These are phyloP conservation scores for Diploscapter pachys DNA, from an alignment of 1,140 invertebrate genomes.

Conservation along the genomic window DNA sequence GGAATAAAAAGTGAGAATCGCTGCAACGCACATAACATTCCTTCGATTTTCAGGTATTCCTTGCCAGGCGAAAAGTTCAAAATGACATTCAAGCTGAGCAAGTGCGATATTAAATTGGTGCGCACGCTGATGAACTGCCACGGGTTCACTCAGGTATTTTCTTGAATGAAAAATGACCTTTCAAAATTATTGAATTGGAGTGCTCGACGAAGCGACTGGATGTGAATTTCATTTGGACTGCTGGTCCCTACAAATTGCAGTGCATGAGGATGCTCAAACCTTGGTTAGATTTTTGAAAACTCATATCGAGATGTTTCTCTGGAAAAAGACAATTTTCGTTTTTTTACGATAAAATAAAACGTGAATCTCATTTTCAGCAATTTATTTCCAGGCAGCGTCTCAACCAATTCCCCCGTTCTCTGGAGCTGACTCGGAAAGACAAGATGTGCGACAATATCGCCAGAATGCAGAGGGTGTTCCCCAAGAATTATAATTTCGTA, in stretches of 20 bases:
- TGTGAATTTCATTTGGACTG: slow-evolving; percentile 32
- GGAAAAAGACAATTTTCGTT: neutral
- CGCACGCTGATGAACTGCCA: slow-evolving; percentile 32
- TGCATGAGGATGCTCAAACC: slow-evolving; percentile 18
- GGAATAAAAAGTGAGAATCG: no score
- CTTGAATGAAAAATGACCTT: slow-evolving; percentile 1
- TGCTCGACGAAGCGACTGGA: slow-evolving; percentile 12
- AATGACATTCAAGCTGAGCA: slow-evolving; percentile 24
- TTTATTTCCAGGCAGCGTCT: slow-evolving; percentile 27
- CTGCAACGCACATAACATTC: no score
- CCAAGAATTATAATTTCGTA: slow-evolving; percentile 27
- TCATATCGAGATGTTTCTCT: slow-evolving; percentile 6
- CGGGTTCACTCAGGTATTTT: slow-evolving; percentile 24
- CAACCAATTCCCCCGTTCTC: slow-evolving; percentile 35
- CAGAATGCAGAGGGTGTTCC: slow-evolving; percentile 25
- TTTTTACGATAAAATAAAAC: neutral
- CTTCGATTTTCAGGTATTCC: no score
- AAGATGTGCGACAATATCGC: slow-evolving; percentile 56
- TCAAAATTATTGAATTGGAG: slow-evolving; percentile 11
- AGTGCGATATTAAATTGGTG: slow-evolving; percentile 30
- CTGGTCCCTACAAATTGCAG: slow-evolving; percentile 10
- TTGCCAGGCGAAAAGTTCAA: slow-evolving; percentile 12
- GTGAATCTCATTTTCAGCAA: neutral
- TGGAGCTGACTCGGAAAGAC: slow-evolving; percentile 62
- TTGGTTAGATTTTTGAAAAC: slow-evolving; percentile 17